These are phyloP conservation scores for Microplitis mediator DNA, from an alignment of 1,140 invertebrate genomes.

Conservation along the genomic window DNA sequence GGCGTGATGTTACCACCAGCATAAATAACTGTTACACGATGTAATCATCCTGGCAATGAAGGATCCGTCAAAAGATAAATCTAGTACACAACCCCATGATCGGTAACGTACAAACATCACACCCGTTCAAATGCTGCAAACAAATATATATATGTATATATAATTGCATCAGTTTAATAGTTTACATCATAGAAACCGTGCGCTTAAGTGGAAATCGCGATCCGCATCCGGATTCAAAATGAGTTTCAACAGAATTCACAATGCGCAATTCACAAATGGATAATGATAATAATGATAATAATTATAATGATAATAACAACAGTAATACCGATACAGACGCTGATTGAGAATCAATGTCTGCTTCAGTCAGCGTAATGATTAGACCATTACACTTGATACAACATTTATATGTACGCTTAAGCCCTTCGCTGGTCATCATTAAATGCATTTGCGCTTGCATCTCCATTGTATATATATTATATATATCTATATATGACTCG, in stretches of 20 bases:
- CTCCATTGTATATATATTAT: too few species aligned
- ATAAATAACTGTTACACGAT: slow-evolving; percentile 9
- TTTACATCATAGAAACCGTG: neutral
- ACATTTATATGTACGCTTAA: too few species aligned
- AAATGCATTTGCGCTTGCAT: too few species aligned
- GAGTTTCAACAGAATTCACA: neutral
- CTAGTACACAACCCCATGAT: neutral
- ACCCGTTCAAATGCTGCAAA: too few species aligned
- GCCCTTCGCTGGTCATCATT: too few species aligned
- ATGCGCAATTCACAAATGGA: neutral
- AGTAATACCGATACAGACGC: too few species aligned
- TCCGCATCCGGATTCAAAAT: neutral
- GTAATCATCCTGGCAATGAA: slow-evolving; percentile 11
- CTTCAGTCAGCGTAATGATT: too few species aligned
- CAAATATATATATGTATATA: neutral
- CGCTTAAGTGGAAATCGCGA: neutral
- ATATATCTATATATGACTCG: too few species aligned
- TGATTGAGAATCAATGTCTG: too few species aligned
- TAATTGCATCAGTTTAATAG: neutral
- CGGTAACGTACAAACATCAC: neutral
- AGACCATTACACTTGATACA: too few species aligned
- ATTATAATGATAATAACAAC: too few species aligned
- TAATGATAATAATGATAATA: too few species aligned
- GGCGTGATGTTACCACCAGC: slow-evolving; percentile 6
- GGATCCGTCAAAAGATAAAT: slow-evolving; percentile 18